Conservation (phyloP, 2,888 invertebrate species). For the Actias luna region DNA sequence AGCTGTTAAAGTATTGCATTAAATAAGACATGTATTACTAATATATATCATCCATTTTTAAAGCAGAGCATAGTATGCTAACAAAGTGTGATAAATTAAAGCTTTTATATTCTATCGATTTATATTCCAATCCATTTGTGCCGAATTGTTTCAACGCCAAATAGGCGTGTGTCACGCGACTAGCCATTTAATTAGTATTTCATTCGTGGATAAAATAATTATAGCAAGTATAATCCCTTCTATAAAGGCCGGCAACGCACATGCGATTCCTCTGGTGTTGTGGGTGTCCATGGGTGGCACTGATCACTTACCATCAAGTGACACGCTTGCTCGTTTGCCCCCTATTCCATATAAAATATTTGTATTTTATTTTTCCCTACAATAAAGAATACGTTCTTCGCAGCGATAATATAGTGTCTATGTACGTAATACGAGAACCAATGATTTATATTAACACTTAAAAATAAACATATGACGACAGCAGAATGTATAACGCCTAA, state of each 20-base stretch:
- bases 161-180: conserved; percentile 11
- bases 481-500: no score
- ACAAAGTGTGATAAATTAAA: neutral
- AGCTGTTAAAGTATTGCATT: neutral
- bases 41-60: neutral
- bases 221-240: neutral
- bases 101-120: neutral
- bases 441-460: no score
- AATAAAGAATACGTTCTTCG: neutral
- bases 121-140: conserved; percentile 1
- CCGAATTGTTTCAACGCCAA: neutral
- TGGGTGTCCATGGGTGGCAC: no score
- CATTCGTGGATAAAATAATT: neutral
- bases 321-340: no score
- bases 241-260: no score
- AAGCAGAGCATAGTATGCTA: neutral
- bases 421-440: no score
- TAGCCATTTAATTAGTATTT: conserved; percentile 1
- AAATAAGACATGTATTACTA: neutral
- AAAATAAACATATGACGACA: no score
- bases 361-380: no score
- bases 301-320: no score
- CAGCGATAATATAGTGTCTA: no score
- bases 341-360: no score
- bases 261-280: no score